Base-by-base conservation (phyloP, 2,888 invertebrate species). In the Craniophora ligustri region DNA sequence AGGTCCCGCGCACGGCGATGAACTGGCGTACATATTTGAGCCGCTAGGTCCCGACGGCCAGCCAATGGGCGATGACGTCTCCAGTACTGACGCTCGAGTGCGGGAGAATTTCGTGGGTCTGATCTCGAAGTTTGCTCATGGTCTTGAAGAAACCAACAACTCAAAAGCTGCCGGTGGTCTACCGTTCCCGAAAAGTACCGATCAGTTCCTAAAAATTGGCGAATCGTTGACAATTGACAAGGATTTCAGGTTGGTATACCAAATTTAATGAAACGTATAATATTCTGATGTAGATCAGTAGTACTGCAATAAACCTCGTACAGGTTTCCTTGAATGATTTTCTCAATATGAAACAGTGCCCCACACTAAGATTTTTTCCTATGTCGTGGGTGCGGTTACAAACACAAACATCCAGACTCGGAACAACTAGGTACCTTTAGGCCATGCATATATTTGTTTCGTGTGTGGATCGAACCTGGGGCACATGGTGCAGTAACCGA, bases 11-110 rank as follows among this genome's bases (percentile, higher is more conserved):
- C 96, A 97, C 74, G 96, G 96, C 0, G 96, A 97, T 72, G 97
- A 97, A 72, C 82, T 97, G 18, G 95, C 95, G 0, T 96, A 96
- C 74, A 88, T 97, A 72, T 97, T 97, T 75, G 96, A 96, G 76
- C 94, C 95, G 0, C 88, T 95, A 32, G 94, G 95, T 59, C 81
- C 94, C 0, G 93, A 94, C 38, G 96, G 96, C 0, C 93, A 93
- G 13, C 89, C 95, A 0, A 57, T 95, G 15, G 86, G 82, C 1
- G 88, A 84, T 0, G 67, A 72, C 1, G 85, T 85, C 15, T 93
- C 88, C 4, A 82, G 90, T 11, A 94, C 95, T 5, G 97, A 97
- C 73, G 85, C 94, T 6, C 88, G 94, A 67, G 96, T 96, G 3
- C 94, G 95, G n/a, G 92, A 95, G 5, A 90, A 94, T 63, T 95